Conservation (phyloP, 2,797 vertebrate species). For the Catharus ustulatus region DNA sequence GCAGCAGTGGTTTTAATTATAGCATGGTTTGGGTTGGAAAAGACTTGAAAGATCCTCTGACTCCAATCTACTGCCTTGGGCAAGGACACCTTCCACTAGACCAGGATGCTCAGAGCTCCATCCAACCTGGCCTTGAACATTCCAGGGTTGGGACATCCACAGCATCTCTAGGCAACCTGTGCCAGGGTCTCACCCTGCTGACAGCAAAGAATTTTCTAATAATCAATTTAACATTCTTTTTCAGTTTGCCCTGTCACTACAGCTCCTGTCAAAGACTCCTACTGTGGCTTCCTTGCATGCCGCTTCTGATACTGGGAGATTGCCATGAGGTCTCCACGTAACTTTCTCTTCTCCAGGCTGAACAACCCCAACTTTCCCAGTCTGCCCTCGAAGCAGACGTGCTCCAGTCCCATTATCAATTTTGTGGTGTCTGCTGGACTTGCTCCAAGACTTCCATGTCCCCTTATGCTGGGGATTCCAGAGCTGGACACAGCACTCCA, state of each 20-base stretch:
- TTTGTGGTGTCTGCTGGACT: not conserved
- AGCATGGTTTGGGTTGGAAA: not conserved
- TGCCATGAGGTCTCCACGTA: not conserved
- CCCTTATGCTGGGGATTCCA: not conserved
- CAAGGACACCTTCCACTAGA: not conserved
- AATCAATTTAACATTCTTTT: not conserved
- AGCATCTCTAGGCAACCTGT: not conserved
- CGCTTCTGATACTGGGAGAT: not conserved
- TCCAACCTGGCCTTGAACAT: not conserved
- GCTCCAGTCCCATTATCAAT: not conserved
- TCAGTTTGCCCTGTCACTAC: not conserved
- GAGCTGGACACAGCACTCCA: not conserved
- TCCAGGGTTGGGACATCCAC: not conserved
- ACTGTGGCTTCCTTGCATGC: not conserved
- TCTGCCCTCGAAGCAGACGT: not conserved
- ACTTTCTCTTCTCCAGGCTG: not conserved
- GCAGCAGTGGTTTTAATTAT: rapidly evolving
- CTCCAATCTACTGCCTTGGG: not conserved
- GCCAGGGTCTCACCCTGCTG: not conserved
- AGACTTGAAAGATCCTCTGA: not conserved
- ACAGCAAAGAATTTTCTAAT: not conserved
- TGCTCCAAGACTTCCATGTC: not conserved
- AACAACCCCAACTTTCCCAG: not conserved
- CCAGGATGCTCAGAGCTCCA: not conserved
- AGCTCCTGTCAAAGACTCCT: not conserved